Evolutionary conservation across 2,797 vertebrate species (phyloP).

Genomic region (Semotilus atromaculatus): DNA sequence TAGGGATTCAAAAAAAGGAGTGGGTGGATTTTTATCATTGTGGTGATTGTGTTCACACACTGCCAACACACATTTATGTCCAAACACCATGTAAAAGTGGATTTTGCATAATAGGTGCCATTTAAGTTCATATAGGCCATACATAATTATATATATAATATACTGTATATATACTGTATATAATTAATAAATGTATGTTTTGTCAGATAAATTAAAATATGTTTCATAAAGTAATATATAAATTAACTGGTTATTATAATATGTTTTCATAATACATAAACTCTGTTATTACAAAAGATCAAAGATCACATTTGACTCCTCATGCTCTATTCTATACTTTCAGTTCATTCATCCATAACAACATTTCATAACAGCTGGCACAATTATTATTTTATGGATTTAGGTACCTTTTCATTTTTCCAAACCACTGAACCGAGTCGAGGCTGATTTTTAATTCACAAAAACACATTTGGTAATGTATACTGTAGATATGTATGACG

Average conservation of each 20-base stretch:
- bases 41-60: no score
- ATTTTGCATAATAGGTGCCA: no score
- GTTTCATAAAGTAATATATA: no score
- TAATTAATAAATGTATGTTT: neutral
- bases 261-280: neutral
- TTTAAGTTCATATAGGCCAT: no score
- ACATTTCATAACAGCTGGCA: neutral
- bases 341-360: neutral
- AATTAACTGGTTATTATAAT: neutral
- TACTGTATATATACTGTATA: no score
- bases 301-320: neutral
- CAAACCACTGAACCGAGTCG: neutral
- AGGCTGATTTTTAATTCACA: neutral
- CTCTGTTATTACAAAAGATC: neutral
- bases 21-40: no score
- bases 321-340: neutral
- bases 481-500: neutral
- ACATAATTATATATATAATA: no score
- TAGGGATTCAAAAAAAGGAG: no score
- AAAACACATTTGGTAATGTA: neutral
- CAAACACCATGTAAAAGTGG: no score
- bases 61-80: no score
- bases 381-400: neutral
- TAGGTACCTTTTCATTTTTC: neutral
- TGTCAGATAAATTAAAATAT: neutral